Conservation (phyloP, 2,113 vertebrate genomes). For the Colius striatus region DNA sequence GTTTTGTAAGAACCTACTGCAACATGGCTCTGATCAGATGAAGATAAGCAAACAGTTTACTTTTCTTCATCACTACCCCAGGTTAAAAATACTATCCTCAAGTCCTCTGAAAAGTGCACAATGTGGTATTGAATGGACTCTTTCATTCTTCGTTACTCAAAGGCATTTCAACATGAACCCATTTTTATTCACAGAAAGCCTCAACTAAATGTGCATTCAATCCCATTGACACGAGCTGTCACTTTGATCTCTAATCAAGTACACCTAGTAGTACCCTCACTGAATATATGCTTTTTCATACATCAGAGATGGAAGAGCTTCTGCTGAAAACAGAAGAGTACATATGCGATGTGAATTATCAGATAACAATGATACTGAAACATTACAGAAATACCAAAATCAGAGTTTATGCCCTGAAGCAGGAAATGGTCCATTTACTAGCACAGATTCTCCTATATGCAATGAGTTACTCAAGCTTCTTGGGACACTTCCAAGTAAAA, state of each 20-base stretch:
- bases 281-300: neutral
- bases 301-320: neutral
- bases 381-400: neutral
- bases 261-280: neutral
- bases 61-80: neutral
- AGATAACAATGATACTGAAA: neutral
- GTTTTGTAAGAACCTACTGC: neutral
- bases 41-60: neutral
- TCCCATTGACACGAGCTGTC: neutral
- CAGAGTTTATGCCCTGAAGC: neutral
- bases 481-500: neutral
- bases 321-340: neutral
- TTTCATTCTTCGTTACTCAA: neutral
- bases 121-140: neutral
- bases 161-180: neutral
- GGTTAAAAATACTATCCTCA: neutral
- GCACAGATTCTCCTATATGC: neutral
- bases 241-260: neutral
- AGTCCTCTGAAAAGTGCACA: neutral
- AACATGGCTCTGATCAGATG: neutral
- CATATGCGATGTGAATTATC: accelerated
- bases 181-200: neutral
- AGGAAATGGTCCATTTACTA: accelerated
- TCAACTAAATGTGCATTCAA: neutral
- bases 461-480: neutral